Conservation (phyloP, 2,113 vertebrate genomes). For the Empidonax traillii region DNA sequence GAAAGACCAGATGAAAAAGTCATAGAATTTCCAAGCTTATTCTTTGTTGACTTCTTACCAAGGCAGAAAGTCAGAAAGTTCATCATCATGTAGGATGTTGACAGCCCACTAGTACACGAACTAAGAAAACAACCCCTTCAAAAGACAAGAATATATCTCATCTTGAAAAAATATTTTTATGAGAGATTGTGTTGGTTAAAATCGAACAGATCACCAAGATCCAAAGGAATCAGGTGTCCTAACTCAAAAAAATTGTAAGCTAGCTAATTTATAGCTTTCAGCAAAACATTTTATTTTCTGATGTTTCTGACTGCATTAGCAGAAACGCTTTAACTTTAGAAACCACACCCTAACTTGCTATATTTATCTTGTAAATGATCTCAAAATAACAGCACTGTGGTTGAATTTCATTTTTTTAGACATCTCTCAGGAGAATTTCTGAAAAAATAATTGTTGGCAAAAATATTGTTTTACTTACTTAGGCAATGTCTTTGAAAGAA, state of each 20-base stretch:
- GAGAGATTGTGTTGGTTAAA: not conserved
- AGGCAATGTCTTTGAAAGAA: not conserved
- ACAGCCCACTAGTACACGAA: not conserved
- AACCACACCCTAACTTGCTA: constrained; percentile 72
- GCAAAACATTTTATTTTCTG: constrained; percentile 57
- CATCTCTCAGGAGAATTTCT: constrained; percentile 41
- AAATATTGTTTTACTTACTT: not conserved
- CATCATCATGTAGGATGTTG: not conserved
- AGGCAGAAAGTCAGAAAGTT: not conserved
- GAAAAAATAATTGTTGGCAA: constrained; percentile 4
- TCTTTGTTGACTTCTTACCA: not conserved
- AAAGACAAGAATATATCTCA: not conserved
- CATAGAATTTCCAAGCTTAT: not conserved
- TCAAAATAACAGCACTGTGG: constrained; percentile 71
- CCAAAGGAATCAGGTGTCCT: not conserved
- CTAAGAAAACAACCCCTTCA: not conserved
- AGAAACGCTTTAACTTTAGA: constrained; percentile 65
- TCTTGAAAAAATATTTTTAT: not conserved
- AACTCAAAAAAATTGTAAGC: not conserved
- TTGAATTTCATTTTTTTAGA: constrained; percentile 65
- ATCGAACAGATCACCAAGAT: not conserved
- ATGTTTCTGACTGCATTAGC: constrained; percentile 50
- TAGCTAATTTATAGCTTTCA: constrained; percentile 7
- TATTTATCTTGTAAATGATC: constrained; percentile 75
- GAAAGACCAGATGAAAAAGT: not conserved